Percentiles rank a stretch among this genome's conserved stretches.
These are phyloP conservation scores for Tragelaphus strepsiceros DNA, from an alignment of 2,113 vertebrate genomes.

Conservation along the genomic window DNA sequence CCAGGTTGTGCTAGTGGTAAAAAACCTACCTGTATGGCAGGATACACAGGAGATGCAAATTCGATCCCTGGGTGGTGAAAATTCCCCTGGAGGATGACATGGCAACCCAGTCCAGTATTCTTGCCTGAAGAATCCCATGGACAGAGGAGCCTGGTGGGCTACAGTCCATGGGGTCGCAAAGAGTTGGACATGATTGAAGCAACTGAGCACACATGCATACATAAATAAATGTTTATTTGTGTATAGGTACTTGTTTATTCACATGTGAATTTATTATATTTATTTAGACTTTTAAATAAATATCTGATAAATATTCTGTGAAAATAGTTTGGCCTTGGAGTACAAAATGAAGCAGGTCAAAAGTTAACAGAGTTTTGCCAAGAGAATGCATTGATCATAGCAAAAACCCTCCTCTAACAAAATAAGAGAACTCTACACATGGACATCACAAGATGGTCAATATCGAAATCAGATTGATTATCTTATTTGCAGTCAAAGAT, in stretches of 20 bases:
- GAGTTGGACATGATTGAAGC: background rate
- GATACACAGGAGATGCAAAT: background rate
- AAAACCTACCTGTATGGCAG: background rate
- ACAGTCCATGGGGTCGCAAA: background rate
- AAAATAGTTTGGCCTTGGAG: background rate
- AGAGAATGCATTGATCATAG: background rate
- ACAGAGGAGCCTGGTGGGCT: background rate
- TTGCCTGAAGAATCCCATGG: background rate
- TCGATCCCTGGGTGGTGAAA: background rate
- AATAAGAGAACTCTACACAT: background rate
- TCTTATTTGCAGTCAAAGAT: background rate
- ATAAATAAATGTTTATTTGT: background rate
- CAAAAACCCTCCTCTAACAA: background rate
- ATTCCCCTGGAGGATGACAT: background rate
- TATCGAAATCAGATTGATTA: background rate
- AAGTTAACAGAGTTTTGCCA: background rate
- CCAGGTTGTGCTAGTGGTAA: background rate
- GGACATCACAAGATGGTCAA: background rate
- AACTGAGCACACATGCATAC: background rate
- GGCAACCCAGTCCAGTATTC: background rate
- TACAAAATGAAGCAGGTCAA: background rate
- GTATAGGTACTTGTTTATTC: background rate
- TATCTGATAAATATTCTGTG: background rate
- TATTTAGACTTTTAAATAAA: background rate
- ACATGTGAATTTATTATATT: background rate